A percentile compares a stretch with the other conserved stretches of the same genome.
phyloP scores from a whole-genome alignment of 2,797 vertebrate species.

The Rachycentron canadum region DNA sequence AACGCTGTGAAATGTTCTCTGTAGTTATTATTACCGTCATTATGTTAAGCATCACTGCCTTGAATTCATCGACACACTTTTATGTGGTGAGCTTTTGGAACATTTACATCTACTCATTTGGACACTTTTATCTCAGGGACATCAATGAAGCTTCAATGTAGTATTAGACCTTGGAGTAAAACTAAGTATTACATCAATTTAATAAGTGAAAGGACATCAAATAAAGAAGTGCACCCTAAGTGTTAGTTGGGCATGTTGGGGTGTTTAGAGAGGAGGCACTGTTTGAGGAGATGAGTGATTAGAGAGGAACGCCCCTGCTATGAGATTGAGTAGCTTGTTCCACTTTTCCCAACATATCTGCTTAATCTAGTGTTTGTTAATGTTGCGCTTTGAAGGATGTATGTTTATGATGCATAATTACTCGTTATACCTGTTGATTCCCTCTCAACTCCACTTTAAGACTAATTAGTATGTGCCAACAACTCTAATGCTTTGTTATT shows the following conservation, averaged over 20 bases:
- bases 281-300: no score
- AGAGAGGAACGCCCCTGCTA: no score
- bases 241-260: no score
- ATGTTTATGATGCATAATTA: not conserved
- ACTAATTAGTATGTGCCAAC: not conserved
- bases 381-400: not conserved
- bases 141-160: no score
- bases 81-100: not conserved
- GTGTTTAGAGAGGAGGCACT: no score
- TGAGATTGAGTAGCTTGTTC: no score
- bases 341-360: not conserved
- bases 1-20: not conserved
- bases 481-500: not conserved
- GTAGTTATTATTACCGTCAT: not conserved
- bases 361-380: constrained; percentile 4
- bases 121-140: no score
- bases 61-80: not conserved
- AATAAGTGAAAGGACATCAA: no score
- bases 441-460: not conserved
- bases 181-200: no score
- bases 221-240: no score
- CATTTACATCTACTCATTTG: not conserved
- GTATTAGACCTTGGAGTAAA: no score
- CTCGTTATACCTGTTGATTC: constrained; percentile 11
- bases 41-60: not conserved